Conservation (phyloP, 1,140 invertebrate species). For the Zaprionus nigranus region DNA sequence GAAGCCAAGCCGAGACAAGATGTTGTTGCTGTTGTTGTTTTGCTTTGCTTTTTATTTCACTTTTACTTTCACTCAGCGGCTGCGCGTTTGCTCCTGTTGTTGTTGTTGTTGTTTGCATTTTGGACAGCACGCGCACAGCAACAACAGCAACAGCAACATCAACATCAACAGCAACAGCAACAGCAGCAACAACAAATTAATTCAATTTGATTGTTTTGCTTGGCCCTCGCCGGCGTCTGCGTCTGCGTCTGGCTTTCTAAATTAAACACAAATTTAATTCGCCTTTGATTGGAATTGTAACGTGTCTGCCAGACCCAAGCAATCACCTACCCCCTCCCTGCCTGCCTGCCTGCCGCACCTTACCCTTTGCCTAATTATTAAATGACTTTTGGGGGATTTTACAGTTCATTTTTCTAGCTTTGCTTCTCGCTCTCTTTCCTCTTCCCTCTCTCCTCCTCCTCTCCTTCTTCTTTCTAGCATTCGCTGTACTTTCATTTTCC, state of each 20-base stretch:
- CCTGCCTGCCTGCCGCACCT: background rate
- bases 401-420: conserved; percentile 17
- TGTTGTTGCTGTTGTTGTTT: conserved; percentile 13
- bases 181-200: conserved; percentile 23
- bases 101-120: conserved; percentile 27
- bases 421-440: background rate
- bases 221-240: conserved; percentile 12
- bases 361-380: conserved; percentile 30
- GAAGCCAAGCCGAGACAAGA: conserved; percentile 11
- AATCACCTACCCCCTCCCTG: background rate
- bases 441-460: background rate
- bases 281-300: conserved; percentile 47
- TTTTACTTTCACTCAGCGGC: conserved; percentile 51
- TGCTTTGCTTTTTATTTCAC: conserved; percentile 38
- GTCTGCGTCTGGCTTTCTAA: conserved; percentile 45
- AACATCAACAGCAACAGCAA: background rate
- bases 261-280: conserved; percentile 48
- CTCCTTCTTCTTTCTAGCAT: conserved; percentile 11
- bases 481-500: conserved; percentile 58
- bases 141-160: background rate
- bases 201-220: conserved; percentile 53
- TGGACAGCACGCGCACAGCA: conserved; percentile 29
- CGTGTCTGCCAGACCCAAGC: conserved; percentile 15
- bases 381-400: conserved; percentile 28
- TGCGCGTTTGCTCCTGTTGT: conserved; percentile 30